Evolutionary conservation across 2,797 vertebrate species (phyloP).

Genomic region (Alauda arvensis): DNA sequence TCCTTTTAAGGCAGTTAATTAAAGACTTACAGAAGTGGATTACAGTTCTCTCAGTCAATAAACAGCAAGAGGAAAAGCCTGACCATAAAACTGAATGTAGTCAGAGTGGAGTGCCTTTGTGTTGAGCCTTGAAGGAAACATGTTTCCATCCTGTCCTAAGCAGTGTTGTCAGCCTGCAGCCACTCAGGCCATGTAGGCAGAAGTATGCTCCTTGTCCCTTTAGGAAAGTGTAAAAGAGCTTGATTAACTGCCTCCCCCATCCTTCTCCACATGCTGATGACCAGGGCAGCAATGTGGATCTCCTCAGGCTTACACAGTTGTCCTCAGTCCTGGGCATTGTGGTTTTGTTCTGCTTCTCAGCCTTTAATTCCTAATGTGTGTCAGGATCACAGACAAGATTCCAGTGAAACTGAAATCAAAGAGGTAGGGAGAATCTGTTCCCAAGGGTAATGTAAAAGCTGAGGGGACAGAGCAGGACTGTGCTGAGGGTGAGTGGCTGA

Average conservation of each 20-base stretch:
- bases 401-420: not conserved
- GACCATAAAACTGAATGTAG: not conserved
- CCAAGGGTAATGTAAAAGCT: not conserved
- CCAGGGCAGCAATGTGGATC: not conserved
- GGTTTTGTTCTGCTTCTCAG: not conserved
- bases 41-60: not conserved
- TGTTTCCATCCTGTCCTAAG: not conserved
- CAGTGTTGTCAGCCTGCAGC: not conserved
- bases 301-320: not conserved
- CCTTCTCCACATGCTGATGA: not conserved
- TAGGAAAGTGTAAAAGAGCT: not conserved
- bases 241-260: not conserved
- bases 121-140: not conserved
- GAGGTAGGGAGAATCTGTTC: not conserved
- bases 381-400: not conserved
- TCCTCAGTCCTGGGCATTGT: not conserved
- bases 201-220: not conserved
- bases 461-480: not conserved
- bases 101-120: not conserved
- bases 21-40: not conserved
- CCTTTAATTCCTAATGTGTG: not conserved
- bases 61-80: not conserved
- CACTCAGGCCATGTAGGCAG: not conserved
- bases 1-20: not conserved
- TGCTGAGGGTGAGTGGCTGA: not conserved